Evolutionary conservation across 2,888 invertebrate species (phyloP).

Genomic region (Himalopsyche tibetana): DNA sequence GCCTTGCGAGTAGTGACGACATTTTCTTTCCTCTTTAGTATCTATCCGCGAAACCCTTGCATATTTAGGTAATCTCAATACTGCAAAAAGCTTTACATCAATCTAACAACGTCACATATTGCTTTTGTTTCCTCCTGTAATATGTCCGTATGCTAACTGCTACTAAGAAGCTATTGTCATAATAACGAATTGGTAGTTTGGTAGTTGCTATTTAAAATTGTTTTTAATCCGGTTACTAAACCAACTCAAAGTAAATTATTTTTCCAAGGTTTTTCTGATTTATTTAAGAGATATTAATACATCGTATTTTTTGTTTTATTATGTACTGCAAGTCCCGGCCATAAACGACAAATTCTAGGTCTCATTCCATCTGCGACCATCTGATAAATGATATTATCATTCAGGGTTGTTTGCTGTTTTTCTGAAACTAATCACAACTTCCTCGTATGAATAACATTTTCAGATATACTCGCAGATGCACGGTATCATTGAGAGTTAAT

Average conservation of each 20-base stretch:
- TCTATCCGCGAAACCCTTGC: too few species aligned
- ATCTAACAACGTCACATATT: too few species aligned
- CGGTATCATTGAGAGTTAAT: background rate
- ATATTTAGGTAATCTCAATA: too few species aligned
- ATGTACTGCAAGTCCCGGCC: background rate
- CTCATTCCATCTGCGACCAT: slow-evolving; percentile 15
- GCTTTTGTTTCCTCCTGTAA: too few species aligned
- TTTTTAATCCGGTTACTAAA: too few species aligned
- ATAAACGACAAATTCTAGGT: background rate
- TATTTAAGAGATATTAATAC: background rate
- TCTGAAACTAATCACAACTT: background rate
- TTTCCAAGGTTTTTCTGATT: background rate
- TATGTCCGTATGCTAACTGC: background rate
- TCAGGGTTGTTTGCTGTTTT: background rate
- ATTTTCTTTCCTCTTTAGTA: too few species aligned
- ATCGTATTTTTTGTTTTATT: background rate
- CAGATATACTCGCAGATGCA: background rate
- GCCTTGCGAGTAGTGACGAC: too few species aligned
- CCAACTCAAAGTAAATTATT: background rate
- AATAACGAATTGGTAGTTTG: background rate
- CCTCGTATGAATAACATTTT: background rate
- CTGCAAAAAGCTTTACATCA: too few species aligned
- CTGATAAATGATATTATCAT: slow-evolving; percentile 30
- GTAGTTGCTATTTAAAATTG: background rate
- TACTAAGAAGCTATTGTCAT: background rate